Evolutionary conservation across 2,888 invertebrate genomes (phyloP).

Genomic region (Patella ulyssiponensis): DNA sequence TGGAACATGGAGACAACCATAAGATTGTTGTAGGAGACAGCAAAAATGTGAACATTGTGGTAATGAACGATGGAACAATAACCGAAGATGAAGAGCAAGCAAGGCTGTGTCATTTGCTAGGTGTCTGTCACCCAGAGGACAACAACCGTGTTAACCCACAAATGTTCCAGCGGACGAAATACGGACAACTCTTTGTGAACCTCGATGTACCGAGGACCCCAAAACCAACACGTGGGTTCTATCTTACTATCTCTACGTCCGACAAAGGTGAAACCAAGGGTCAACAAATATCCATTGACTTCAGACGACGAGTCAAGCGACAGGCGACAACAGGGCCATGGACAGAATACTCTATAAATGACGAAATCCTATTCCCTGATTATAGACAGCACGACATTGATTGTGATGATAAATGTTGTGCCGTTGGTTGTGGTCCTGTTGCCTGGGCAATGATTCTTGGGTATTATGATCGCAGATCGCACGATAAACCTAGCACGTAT

Average conservation of each 20-base stretch:
- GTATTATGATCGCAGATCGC: conserved; percentile 31
- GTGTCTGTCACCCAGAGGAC: not conserved
- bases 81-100: not conserved
- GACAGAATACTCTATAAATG: conserved; percentile 19
- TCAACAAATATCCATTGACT: conserved; percentile 1
- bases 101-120: not conserved
- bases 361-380: conserved; percentile 27
- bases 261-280: not conserved
- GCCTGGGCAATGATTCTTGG: conserved; percentile 35
- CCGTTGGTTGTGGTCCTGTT: conserved; percentile 35
- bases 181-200: not conserved
- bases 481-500: conserved; percentile 14
- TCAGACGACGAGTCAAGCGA: conserved; percentile 12
- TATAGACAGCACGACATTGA: conserved; percentile 23
- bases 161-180: not conserved
- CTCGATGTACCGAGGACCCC: not conserved
- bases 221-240: not conserved
- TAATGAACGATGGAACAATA: not conserved
- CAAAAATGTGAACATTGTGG: not conserved
- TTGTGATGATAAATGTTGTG: not conserved
- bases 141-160: not conserved
- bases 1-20: not conserved
- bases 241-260: not conserved
- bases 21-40: not conserved
- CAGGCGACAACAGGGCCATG: conserved; percentile 16